Evolutionary conservation across 2,797 vertebrate genomes (phyloP), one percentile per base, ranked within the genome.

Genomic region (Gorsachius magnificus): DNA sequence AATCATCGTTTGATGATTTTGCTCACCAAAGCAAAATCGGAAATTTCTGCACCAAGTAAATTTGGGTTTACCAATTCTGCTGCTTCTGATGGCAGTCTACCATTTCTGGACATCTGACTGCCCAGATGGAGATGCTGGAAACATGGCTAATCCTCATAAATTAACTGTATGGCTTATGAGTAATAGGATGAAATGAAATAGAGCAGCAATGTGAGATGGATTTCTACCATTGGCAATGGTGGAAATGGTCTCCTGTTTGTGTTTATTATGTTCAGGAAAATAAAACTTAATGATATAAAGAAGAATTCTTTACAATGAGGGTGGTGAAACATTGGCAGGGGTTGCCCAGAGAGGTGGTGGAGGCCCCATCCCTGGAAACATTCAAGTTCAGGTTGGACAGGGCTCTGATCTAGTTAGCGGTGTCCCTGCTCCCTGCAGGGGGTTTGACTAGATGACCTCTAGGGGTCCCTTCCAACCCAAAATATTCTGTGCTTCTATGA

Each of bases 61-160:
- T 16, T 7, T 3, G 8, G 10, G 4, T 61, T 83, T 57, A 71
- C 61, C 48, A 36, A 5, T 79, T 87, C 46, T 69, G 12, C 12
- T 65, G n/a, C 7, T 50, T 90, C 41, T 61, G 45, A 76, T 65
- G 46, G 25, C 54, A 60, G 10, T 13, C 7, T 2, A 56, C 29
- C 46, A 43, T 57, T 89, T 72, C 74, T 16, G 11, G 57, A 69
- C 89, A 89, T 69, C 70, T 87, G 81, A 79, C 33, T 43, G 29
- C 69, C 65, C 94, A 95, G 77, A 84, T 72, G 77, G 90, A 89
- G 58, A 61, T 35, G 15, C 1, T 94, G 80, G 43, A 87, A 86
- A 56, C 24, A 17, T 2, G 20, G 22, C 33, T 63, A 90, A 57
- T 35, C 46, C 25, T 38, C 75, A 75, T 29, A 89, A 91, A 87